Conservation (phyloP, 2,797 vertebrate species). For the Sebastes reedi region DNA sequence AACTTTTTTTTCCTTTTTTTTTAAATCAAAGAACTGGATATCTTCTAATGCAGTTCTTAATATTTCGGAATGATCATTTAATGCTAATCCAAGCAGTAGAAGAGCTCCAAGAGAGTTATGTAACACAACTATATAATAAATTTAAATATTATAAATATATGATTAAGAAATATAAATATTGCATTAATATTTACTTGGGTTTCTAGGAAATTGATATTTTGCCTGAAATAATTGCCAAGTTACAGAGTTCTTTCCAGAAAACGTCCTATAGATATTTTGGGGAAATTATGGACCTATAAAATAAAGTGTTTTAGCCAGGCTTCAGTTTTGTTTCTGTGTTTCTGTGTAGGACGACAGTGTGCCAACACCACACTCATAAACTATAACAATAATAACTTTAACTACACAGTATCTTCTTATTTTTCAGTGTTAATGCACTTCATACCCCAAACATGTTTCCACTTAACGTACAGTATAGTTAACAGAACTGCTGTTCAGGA, state of each 20-base stretch:
- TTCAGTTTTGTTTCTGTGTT: background rate
- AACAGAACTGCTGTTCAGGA: background rate
- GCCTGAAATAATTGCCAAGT: background rate
- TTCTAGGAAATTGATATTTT: background rate
- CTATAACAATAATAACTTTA: background rate
- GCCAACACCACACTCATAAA: background rate
- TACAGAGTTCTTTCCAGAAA: background rate
- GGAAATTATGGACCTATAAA: background rate
- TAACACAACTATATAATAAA: background rate
- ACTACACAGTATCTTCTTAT: background rate
- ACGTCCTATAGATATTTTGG: background rate
- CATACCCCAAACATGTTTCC: background rate
- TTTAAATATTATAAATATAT: no score
- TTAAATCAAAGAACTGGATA: background rate
- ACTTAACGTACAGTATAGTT: background rate
- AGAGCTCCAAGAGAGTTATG: background rate
- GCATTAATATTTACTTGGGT: background rate
- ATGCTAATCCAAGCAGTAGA: background rate
- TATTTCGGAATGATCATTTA: background rate
- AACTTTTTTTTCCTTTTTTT: background rate
- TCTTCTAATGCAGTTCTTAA: background rate
- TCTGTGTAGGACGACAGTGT: background rate
- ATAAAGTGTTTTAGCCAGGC: background rate
- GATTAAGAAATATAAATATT: background rate
- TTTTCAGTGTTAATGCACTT: background rate